phyloP scores from a whole-genome alignment of 2,113 vertebrate species.

The Emydocephalus ijimae region DNA sequence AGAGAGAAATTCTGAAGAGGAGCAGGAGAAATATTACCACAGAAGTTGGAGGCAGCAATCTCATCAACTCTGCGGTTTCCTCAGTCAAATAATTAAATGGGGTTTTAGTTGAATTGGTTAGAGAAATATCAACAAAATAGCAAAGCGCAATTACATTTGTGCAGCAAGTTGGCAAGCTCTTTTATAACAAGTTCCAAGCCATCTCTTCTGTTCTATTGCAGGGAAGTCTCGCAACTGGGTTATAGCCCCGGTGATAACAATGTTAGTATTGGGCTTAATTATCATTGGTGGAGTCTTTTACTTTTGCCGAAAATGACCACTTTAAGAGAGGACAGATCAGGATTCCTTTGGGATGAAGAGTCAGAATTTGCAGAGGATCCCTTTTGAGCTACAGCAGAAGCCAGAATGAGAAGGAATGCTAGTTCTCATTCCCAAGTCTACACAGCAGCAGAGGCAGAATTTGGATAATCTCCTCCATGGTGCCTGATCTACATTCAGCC shows the following conservation, averaged over 20 bases:
- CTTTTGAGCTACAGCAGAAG: background rate
- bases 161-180: background rate
- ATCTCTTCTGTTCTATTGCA: background rate
- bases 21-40: background rate
- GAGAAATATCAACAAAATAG: background rate
- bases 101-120: background rate
- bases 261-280: background rate
- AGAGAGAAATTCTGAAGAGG: background rate
- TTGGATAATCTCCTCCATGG: too few relatives aligned
- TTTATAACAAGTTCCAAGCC: background rate
- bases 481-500: background rate
- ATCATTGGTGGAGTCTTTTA: background rate
- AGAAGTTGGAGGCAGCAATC: background rate
- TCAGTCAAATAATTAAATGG: background rate
- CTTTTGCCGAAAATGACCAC: background rate
- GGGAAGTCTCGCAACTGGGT: conserved; percentile 62
- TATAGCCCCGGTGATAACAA: background rate
- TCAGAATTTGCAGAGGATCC: background rate
- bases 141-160: background rate
- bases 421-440: background rate
- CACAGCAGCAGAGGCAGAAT: background rate
- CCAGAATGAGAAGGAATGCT: background rate
- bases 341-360: background rate
- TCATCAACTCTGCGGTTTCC: background rate
- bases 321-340: background rate